Conservation (phyloP, 2,113 vertebrate species). For the Oncorhynchus gorbuscha region DNA sequence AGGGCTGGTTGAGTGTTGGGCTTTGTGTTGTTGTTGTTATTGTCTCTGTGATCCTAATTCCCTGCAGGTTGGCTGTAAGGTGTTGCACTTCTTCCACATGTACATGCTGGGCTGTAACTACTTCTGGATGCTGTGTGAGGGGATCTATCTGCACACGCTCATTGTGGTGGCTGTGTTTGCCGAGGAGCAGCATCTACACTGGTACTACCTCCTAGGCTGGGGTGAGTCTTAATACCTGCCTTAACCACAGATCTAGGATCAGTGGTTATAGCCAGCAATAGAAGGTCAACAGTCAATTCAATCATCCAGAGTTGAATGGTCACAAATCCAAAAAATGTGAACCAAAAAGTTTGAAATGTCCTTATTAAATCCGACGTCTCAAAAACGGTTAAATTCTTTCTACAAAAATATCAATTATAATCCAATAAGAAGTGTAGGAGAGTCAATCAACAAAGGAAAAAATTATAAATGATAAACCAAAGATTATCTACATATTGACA, state of each 20-base stretch:
- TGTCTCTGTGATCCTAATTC: slow-evolving; percentile 3
- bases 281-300: no score
- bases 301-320: no score
- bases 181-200: slow-evolving; percentile 86
- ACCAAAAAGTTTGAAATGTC: no score
- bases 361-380: no score
- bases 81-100: slow-evolving; percentile 93
- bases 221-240: slow-evolving; percentile 77
- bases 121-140: slow-evolving; percentile 99
- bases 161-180: slow-evolving; percentile 94
- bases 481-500: no score
- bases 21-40: background rate
- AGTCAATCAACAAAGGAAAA: no score
- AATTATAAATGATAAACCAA: no score
- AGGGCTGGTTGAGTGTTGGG: background rate
- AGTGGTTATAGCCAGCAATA: no score
- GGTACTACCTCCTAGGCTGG: slow-evolving; percentile 98
- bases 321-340: no score
- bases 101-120: slow-evolving; percentile 98
- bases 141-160: slow-evolving; percentile 94
- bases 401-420: no score
- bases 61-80: slow-evolving; percentile 88
- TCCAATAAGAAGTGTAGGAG: no score
- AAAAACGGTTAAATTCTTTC: no score
- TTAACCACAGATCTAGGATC: background rate